These are phyloP conservation scores for Drosophila ananassae DNA, from an alignment of 1,140 invertebrate genomes.

Conservation along the genomic window DNA sequence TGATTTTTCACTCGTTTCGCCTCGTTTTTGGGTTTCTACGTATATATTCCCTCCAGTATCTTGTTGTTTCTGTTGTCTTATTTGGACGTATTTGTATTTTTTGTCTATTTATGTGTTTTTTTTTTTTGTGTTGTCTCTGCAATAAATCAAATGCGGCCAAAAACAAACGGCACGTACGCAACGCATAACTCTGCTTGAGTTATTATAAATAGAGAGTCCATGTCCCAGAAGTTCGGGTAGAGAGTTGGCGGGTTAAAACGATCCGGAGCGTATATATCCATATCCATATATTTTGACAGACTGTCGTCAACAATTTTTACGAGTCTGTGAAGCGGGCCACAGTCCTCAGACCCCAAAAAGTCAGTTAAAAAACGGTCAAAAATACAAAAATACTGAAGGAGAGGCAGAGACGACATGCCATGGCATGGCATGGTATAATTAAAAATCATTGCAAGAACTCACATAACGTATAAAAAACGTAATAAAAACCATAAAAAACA, in stretches of 20 bases:
- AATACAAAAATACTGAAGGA: too few relatives aligned
- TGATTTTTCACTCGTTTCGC: constrained; percentile 59
- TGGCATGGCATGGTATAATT: constrained; percentile 67
- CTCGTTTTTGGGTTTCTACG: constrained; percentile 29
- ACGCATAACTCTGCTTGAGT: constrained; percentile 74
- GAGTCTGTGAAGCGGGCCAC: constrained; percentile 47
- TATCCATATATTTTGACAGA: constrained; percentile 65
- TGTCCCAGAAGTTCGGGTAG: too few relatives aligned
- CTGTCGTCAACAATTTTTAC: constrained; percentile 72
- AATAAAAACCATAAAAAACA: constrained; percentile 5
- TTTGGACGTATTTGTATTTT: constrained; percentile 17
- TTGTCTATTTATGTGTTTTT: constrained; percentile 8
- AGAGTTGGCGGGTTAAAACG: too few relatives aligned
- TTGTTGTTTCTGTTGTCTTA: constrained; percentile 13
- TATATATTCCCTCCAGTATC: constrained; percentile 2
- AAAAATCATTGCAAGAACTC: constrained; percentile 44
- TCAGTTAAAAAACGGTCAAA: too few relatives aligned
- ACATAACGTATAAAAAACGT: neutral
- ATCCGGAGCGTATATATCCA: neutral
- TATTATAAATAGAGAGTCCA: constrained; percentile 59
- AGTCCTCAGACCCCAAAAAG: constrained; percentile 2
- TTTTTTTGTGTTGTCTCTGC: constrained; percentile 24
- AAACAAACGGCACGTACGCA: constrained; percentile 73
- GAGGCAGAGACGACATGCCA: too few relatives aligned
- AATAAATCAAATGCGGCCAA: constrained; percentile 74